Evolutionary conservation across 1,140 invertebrate species (phyloP), one percentile per base, ranked within the genome.

Genomic region (Oedothorax gibbosus): DNA sequence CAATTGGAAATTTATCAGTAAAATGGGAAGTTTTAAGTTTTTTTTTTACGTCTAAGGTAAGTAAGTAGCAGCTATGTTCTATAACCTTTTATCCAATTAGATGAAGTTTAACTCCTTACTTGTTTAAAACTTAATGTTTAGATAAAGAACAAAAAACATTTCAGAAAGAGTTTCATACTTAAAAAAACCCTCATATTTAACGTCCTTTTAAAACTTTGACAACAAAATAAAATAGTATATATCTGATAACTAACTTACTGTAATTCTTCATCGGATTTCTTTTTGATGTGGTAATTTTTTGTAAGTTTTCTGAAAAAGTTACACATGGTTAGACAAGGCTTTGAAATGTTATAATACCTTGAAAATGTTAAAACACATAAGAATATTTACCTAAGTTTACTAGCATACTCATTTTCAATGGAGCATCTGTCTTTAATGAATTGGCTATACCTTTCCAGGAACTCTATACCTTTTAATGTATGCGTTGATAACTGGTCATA

Each of bases 391-490:
- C 75, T 97, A 86, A 99, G 93, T 92, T 98, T 98, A 78, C 92
- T 92, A 86, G 98, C 98, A 92, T 99, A 99, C 92, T 99, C 98
- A 88, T 94, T 93, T 92, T 99, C 98, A 91, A 99, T 98, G 81
- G 93, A 92, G 90, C 96, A 96, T 89, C 98, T 91, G 89, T 99
- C 98, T 87, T 96, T 94, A 73, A 99, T 93, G 89, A 99, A 99
- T 90, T 96, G 95, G 86, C 95, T 95, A 93, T 96, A 98, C 91
- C 94, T 94, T 90, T 99, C 98, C 90, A 99, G 93, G 91, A 99
- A 98, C 88, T 99, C 98, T 88, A 99, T 98, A 89, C 98, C 98
- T 92, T 97, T 98, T 90, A 97, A 94, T 88, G 98, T 99, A 91
- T 99, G 97, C 87, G 93, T 91, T 88, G 96, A 94, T 90, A 99